These are phyloP conservation scores for Trachops cirrhosus DNA, from an alignment of 2,797 vertebrate species.

Conservation along the genomic window DNA sequence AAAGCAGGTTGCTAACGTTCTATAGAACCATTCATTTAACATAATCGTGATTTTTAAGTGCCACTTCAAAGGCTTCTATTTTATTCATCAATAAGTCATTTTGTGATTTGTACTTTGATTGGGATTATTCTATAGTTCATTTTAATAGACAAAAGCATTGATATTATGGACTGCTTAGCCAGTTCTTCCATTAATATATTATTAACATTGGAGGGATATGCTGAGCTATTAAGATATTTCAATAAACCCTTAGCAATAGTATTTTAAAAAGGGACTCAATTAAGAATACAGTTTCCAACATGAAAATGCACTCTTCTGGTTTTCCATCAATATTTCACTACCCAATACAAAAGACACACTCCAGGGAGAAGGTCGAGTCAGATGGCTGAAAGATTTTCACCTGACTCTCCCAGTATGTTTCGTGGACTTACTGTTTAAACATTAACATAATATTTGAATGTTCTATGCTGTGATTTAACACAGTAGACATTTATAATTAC, in stretches of 20 bases:
- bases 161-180: neutral
- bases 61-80: neutral
- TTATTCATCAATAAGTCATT: slow-evolving; percentile 16
- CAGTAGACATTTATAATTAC: neutral
- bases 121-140: slow-evolving; percentile 40
- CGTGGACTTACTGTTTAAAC: neutral
- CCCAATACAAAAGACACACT: neutral
- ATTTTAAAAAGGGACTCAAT: slow-evolving; percentile 24
- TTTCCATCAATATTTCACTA: neutral
- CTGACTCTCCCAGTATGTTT: neutral
- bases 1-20: neutral
- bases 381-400: neutral
- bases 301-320: neutral
- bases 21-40: neutral
- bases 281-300: neutral
- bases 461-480: neutral
- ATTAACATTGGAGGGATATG: neutral
- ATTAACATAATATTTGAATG: neutral
- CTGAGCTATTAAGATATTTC: neutral
- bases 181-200: slow-evolving; percentile 1
- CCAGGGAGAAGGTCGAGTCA: neutral
- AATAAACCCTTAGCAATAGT: neutral
- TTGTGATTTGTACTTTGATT: neutral
- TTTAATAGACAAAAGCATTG: slow-evolving; percentile 13
- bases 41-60: neutral